These are phyloP conservation scores for Odontomachus brunneus DNA, from an alignment of 1,140 invertebrate genomes.

Conservation along the genomic window DNA sequence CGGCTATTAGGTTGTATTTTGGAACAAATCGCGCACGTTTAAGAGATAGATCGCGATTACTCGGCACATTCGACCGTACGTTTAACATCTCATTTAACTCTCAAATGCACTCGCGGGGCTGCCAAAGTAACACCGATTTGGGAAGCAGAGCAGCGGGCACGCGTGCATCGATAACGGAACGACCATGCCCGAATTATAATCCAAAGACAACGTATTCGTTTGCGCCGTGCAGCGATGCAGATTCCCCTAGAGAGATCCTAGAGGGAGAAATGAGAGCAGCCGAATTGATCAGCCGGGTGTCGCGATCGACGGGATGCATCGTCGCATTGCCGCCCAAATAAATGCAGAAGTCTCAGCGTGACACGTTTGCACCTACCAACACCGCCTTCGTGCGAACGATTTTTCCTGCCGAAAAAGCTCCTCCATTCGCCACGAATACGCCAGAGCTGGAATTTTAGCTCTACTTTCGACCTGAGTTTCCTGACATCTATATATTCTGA, in stretches of 20 bases:
- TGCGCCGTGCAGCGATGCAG: not conserved
- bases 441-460: too few relatives aligned
- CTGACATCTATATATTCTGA: too few relatives aligned
- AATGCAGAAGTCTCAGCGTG: not conserved
- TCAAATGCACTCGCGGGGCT: slow-evolving; percentile 29
- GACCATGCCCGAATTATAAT: not conserved
- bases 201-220: not conserved
- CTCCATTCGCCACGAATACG: too few relatives aligned
- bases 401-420: not conserved
- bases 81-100: slow-evolving; percentile 58
- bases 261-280: not conserved
- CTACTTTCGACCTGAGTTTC: too few relatives aligned
- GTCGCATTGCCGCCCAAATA: too few relatives aligned
- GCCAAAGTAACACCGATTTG: slow-evolving; percentile 9
- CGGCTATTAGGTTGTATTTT: slow-evolving; percentile 64
- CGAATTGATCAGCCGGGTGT: not conserved
- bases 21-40: slow-evolving; percentile 61
- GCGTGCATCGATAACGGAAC: slow-evolving; percentile 16
- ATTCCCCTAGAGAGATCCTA: not conserved
- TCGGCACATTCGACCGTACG: slow-evolving; percentile 36
- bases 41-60: slow-evolving; percentile 60
- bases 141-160: not conserved
- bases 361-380: not conserved
- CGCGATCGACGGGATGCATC: too few relatives aligned
- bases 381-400: not conserved